Evolutionary conservation across 2,113 vertebrate species (phyloP).

Genomic region (Tetrao urogallus): DNA sequence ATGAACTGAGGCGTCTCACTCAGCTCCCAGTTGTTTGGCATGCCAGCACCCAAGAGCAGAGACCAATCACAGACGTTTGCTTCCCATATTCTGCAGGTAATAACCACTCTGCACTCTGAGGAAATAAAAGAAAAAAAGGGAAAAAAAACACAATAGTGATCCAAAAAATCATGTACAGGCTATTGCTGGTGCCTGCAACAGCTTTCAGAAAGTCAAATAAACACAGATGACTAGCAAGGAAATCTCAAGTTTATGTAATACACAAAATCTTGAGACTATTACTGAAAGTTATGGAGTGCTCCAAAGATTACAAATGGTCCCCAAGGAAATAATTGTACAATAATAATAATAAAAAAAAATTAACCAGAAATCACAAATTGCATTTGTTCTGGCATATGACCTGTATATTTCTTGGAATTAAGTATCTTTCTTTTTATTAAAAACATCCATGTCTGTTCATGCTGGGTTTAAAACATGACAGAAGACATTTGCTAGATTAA

Average conservation of each 20-base stretch:
- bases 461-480: slow-evolving; percentile 6
- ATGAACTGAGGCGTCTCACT: not conserved
- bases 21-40: not conserved
- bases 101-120: not conserved
- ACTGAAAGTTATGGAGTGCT: not conserved
- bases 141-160: not conserved
- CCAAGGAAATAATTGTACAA: not conserved
- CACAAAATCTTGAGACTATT: slow-evolving; percentile 3
- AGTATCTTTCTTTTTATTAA: slow-evolving; percentile 37
- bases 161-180: not conserved
- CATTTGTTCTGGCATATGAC: slow-evolving; percentile 41
- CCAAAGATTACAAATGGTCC: not conserved
- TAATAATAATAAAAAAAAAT: slow-evolving; percentile 46
- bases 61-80: not conserved
- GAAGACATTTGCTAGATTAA: slow-evolving; percentile 45
- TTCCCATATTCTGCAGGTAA: not conserved
- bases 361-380: slow-evolving; percentile 47
- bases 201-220: slow-evolving; percentile 39
- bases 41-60: not conserved
- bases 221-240: not conserved
- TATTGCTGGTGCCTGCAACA: not conserved
- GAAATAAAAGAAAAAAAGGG: not conserved
- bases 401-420: slow-evolving; percentile 37
- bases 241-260: slow-evolving; percentile 27
- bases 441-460: slow-evolving; percentile 36